Evolutionary conservation across 2,797 vertebrate genomes (phyloP), one percentile per base, ranked within the genome.

Genomic region (Sebastolobus altivelis): DNA sequence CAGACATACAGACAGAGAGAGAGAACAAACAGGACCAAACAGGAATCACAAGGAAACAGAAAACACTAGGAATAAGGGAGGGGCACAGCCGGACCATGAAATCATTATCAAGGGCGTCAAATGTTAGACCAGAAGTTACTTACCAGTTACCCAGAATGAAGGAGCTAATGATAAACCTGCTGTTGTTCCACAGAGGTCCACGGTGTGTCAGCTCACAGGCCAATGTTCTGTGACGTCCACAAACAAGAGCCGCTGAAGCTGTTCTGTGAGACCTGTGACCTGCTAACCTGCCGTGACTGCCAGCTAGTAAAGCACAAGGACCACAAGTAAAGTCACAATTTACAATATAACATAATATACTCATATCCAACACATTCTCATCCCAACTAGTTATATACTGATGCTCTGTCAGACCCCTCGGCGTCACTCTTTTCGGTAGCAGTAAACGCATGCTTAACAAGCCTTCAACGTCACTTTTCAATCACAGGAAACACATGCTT

Each of bases 201-300:
- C 54, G 95, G 95, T 52, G 94, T 96, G 70, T 97, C 94, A 49
- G 95, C 92, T 80, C 97, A 96, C 88, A 94, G 96, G 77, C 97
- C 96, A 3, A 95, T 97, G 80, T 97, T 98, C 92, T 98, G 97
- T 67, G 96, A 97, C 71, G 88, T 95, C 91, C 97, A 98, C 95
- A 97, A 97, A 88, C 97, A 98, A 87, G 97, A 98, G 79, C 96
- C 96, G 20, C 87, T 98, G 92, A 98, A 98, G 88, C 93, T 98
- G 68, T 98, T 98, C 84, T 98, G 97, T 92, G 97, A 98, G 90
- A 98, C 97, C 13, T 98, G 97, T 90, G 97, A 98, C 91, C 96
- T 97, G 76, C 61, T 97, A 75, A 98, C 97, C 13, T 98, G 97
- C 74, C 90, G 97, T 6, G 97, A 98, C 91, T 98, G 97, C 79